Percentiles rank a stretch among this genome's conserved stretches.
Evolutionary conservation across 2,113 vertebrate species (phyloP).

Genomic region (Oenanthe melanoleuca): DNA sequence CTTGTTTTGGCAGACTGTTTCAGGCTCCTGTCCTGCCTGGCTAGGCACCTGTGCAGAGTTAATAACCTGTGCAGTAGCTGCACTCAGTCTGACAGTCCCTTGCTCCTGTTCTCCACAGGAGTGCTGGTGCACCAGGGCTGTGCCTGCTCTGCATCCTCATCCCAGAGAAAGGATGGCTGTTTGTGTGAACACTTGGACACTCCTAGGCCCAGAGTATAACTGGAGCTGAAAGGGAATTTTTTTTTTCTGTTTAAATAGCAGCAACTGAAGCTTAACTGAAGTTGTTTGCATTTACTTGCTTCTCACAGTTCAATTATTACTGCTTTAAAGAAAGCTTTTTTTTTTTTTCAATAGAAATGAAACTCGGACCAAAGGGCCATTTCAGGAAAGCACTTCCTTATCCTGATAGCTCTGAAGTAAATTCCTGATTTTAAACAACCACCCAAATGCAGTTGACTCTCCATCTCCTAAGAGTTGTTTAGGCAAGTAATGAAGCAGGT

Average conservation of each 20-base stretch:
- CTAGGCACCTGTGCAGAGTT: background rate
- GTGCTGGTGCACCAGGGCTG: rapidly evolving
- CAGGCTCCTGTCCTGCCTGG: background rate
- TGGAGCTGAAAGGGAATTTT: background rate
- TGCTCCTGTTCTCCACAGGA: background rate
- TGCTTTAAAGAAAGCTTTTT: background rate
- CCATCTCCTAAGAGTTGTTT: background rate
- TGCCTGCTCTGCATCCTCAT: background rate
- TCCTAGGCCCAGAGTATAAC: background rate
- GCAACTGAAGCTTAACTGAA: background rate
- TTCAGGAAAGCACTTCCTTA: background rate
- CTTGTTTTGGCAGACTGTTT: background rate
- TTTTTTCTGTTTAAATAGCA: background rate
- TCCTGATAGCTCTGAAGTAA: background rate
- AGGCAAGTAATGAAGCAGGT: background rate
- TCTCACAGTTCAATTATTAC: background rate
- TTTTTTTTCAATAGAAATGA: background rate
- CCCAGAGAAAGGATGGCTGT: background rate
- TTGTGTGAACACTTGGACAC: background rate
- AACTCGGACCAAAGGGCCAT: background rate
- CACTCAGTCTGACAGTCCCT: background rate
- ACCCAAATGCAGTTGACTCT: background rate
- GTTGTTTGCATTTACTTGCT: background rate
- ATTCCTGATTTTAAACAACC: background rate
- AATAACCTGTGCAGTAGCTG: background rate